Base-by-base conservation (phyloP, 2,888 invertebrate species). In the Pocota personata region DNA sequence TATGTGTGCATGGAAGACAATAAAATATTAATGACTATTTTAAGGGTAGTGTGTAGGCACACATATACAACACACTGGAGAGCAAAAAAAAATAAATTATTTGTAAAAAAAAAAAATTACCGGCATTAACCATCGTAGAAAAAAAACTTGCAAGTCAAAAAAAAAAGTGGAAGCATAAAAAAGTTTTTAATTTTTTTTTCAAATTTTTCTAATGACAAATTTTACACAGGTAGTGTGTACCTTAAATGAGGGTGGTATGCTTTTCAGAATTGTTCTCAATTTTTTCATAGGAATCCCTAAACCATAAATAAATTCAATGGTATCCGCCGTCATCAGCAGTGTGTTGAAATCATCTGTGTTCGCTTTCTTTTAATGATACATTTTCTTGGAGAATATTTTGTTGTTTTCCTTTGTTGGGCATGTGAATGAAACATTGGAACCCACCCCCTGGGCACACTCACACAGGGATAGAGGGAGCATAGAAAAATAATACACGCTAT, bases 11-110 rank as follows among this genome's bases (percentile, higher is more conserved):
- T 32, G 32, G 24, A 46, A 75, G 24, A 64, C 75, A 75, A 64
- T 75, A 64, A 55, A 75, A 64, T 75, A 75, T 75, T 64, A 75
- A 75, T 75, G 64, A 64, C 43, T 75, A 50, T 50, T 35, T 24
- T 52, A 75, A 16, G 62, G 73, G 62, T 73, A 73, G 50, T 43
- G 43, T 73, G 30, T 58, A 27, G 35, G 32, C 58, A 37, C 37
- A 50, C 24, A 35, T 40, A 55, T 32, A 30, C 40, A 37, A 12
- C 19, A 35, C 64, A 21, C 19, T n/a, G n/a, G n/a, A n/a, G n/a
- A n/a, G n/a, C n/a, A n/a, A n/a, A n/a, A n/a, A 58, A 32, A 30
- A 19, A 21, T 12, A 19, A 4, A 14, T 50, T 50, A 21, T 46
- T 46, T 46, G 8, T 62, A 24, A 43, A 30, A 48, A 48, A 71